Base-by-base conservation (phyloP, 2,888 invertebrate species). In the Seira sanloemensis region DNA sequence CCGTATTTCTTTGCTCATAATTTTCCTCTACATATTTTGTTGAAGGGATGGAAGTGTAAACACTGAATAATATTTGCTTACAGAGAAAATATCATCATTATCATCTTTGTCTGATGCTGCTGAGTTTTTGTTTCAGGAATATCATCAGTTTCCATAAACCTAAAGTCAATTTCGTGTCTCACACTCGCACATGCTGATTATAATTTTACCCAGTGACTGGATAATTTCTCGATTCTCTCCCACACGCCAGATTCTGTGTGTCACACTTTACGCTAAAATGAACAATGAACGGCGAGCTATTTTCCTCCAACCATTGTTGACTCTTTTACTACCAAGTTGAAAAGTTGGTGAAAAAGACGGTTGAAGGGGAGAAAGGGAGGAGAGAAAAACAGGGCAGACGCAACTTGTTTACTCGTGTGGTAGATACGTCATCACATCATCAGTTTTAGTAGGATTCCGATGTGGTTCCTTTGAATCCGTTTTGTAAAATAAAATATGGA, bases 401-500 rank as follows among this genome's bases (percentile, higher is more conserved):
- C 58, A 58, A 58, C 9, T 58, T 58, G 58, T 58, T 58, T 58
- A 58, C 58, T n/a, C 58, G 5, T 58, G n/a, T 16, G 2, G n/a
- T 12, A 58, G 18, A 12, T 16, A 58, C 58, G 18, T 58, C 9
- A 58, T n/a, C 58, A 58, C 58, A 58, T 37, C 37, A 58, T 18
- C 58, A 9, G 18, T 58, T 12, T 58, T 18, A 68, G 27, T 25
- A 23, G 76, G 37, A 76, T 76, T 68, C 76, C 37, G 58, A 58
- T 76, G 76, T 26, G 76, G 76, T 67, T 50, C 54, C 37, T 76
- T 76, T 54, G 25, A 21, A 68, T 19, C 24, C 5, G 37, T 12
- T 37, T 37, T 37, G 4, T 37, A 37, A 4, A 12, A 37, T 7
- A 37, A n/a, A n/a, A n/a, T n/a, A n/a, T n/a, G n/a, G n/a, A 46